Conservation (phyloP, 2,888 invertebrate species). For the Mylabris sibirica region DNA sequence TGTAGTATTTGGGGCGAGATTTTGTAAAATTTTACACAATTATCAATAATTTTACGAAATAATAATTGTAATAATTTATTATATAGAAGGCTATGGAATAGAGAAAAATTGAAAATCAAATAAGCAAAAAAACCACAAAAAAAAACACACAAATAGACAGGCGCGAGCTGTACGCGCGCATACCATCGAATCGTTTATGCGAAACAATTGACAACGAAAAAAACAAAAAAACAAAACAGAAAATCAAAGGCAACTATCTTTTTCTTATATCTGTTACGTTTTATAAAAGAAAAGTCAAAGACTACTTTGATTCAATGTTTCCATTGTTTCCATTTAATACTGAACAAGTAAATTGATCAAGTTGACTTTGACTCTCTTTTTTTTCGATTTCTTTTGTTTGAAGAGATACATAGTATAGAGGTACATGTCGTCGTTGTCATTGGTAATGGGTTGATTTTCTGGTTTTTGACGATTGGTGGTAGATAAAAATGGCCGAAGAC, state of each 20-base stretch:
- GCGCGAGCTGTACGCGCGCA: constrained; percentile 21
- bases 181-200: constrained; percentile 40
- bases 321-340: background rate
- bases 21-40: background rate
- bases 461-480: background rate
- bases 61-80: background rate
- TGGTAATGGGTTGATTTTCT: background rate
- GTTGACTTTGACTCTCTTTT: background rate
- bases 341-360: constrained; percentile 2
- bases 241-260: background rate
- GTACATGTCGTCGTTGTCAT: background rate
- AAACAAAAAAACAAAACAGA: constrained; percentile 25
- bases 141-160: background rate
- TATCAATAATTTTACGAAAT: background rate
- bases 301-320: background rate
- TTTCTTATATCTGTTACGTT: too few relatives aligned
- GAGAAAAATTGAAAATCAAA: background rate
- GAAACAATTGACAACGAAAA: constrained; percentile 42
- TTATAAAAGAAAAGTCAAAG: background rate
- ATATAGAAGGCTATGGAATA: constrained; percentile 1
- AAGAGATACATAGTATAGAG: background rate
- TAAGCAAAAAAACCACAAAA: background rate
- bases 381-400: background rate
- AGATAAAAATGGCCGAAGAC: background rate
- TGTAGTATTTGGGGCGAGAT: background rate